phyloP scores from a whole-genome alignment of 2,888 invertebrate genomes.

The Artemia sp. region DNA sequence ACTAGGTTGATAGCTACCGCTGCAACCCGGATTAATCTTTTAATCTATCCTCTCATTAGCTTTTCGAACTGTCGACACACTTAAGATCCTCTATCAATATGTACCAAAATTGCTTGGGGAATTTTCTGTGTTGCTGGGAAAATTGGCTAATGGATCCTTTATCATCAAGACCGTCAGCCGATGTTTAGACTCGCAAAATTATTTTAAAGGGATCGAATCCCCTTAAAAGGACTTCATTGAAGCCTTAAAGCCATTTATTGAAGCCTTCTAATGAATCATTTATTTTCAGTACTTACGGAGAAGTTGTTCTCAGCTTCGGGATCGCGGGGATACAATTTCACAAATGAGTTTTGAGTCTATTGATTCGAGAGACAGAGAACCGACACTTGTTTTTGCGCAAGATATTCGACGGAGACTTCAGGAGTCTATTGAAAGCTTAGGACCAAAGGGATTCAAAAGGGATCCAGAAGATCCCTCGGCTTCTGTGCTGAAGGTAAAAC shows the following conservation, averaged over 20 bases:
- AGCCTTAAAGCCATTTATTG: too few species aligned
- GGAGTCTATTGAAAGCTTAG: constrained; percentile 50
- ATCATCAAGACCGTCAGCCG: too few species aligned
- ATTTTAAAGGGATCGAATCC: too few species aligned
- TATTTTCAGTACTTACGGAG: too few species aligned
- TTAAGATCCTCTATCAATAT: too few species aligned
- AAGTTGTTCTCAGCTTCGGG: constrained; percentile 16
- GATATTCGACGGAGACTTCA: constrained; percentile 68
- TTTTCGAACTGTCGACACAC: too few species aligned
- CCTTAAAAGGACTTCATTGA: neutral
- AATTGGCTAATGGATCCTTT: too few species aligned
- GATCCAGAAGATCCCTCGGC: constrained; percentile 98
- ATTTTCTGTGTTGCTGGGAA: neutral
- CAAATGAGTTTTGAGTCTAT: constrained; percentile 73
- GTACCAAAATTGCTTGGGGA: neutral
- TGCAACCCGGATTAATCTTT: too few species aligned
- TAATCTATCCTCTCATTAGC: too few species aligned
- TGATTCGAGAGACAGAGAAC: constrained; percentile 48
- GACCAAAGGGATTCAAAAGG: constrained; percentile 58
- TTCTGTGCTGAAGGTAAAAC: constrained; percentile 56
- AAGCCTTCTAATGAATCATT: too few species aligned
- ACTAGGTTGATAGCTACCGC: too few species aligned
- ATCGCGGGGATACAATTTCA: constrained; percentile 57
- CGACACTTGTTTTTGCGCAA: constrained; percentile 56
- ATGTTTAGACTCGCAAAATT: too few species aligned